phyloP scores from a whole-genome alignment of 2,113 vertebrate species.

The Paramisgurnus dabryanus region DNA sequence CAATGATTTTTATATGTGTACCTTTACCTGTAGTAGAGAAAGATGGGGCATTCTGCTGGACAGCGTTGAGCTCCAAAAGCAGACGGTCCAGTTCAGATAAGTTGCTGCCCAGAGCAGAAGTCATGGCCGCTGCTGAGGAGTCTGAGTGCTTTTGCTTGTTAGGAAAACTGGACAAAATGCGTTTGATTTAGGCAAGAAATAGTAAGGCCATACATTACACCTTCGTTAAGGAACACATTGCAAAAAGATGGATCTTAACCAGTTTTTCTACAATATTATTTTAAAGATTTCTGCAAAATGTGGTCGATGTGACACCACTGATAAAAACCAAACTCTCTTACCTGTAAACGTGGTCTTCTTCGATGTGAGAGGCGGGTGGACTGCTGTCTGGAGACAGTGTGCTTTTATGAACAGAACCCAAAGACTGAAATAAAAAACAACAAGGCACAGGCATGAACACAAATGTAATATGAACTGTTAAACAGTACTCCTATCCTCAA shows the following conservation, averaged over 20 bases:
- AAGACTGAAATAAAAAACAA: slow-evolving; percentile 64
- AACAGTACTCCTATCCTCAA: background rate
- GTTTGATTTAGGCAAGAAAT: background rate
- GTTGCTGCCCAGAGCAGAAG: slow-evolving; percentile 89
- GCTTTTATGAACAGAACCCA: slow-evolving; percentile 79
- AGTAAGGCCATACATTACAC: background rate
- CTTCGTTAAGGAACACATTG: no score
- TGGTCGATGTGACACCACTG: no score
- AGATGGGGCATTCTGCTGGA: slow-evolving; percentile 84
- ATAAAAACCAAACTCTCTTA: slow-evolving; percentile 51
- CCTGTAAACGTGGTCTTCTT: slow-evolving; percentile 99
- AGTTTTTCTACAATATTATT: no score
- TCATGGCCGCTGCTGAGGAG: slow-evolving; percentile 86
- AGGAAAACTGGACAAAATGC: slow-evolving; percentile 82
- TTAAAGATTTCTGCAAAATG: no score
- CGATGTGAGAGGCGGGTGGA: slow-evolving; percentile 76
- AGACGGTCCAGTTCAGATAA: slow-evolving; percentile 95
- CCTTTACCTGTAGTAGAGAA: slow-evolving; percentile 79
- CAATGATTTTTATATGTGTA: slow-evolving; percentile 49
- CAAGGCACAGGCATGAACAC: background rate
- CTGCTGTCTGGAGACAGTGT: slow-evolving; percentile 78
- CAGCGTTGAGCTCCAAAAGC: slow-evolving; percentile 91
- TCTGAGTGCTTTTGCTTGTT: slow-evolving; percentile 95
- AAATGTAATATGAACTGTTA: background rate
- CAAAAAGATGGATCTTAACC: no score